phyloP scores from a whole-genome alignment of 1,140 invertebrate species.

The Protaetia brevitarsis region DNA sequence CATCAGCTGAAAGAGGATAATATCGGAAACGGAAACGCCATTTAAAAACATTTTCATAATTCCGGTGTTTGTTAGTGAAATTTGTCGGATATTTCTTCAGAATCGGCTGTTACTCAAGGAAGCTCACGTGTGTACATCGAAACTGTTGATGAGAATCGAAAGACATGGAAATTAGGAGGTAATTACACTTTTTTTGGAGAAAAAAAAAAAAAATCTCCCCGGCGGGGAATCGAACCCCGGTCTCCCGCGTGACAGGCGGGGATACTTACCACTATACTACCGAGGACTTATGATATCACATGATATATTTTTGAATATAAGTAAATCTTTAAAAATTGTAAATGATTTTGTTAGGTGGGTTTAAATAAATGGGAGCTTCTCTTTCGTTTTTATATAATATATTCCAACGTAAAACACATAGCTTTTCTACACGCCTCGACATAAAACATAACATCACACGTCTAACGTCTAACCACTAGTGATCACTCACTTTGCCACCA shows the following conservation, averaged over 20 bases:
- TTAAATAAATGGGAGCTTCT: no score
- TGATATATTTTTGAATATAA: no score
- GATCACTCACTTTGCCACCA: no score
- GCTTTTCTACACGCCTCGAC: no score
- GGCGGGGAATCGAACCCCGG: constrained; percentile 29
- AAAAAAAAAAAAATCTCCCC: constrained; percentile 19
- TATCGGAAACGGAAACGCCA: neutral
- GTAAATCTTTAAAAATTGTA: no score
- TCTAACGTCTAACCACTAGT: no score
- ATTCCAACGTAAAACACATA: no score
- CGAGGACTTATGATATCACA: constrained; percentile 25
- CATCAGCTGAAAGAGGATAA: neutral
- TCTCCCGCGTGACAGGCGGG: constrained; percentile 29
- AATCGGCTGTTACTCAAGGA: neutral
- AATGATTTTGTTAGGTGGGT: no score
- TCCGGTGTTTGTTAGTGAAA: constrained; percentile 14
- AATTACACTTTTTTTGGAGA: no score
- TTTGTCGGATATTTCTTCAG: constrained; percentile 13
- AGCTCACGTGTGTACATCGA: neutral
- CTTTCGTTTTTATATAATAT: no score
- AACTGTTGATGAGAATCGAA: neutral
- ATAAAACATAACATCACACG: no score
- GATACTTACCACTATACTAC: constrained; percentile 29
- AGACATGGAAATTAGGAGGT: constrained; percentile 9
- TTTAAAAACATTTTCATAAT: constrained; percentile 14